Evolutionary conservation across 2,113 vertebrate species (phyloP), one percentile per base, ranked within the genome.

Genomic region (Monopterus albus): DNA sequence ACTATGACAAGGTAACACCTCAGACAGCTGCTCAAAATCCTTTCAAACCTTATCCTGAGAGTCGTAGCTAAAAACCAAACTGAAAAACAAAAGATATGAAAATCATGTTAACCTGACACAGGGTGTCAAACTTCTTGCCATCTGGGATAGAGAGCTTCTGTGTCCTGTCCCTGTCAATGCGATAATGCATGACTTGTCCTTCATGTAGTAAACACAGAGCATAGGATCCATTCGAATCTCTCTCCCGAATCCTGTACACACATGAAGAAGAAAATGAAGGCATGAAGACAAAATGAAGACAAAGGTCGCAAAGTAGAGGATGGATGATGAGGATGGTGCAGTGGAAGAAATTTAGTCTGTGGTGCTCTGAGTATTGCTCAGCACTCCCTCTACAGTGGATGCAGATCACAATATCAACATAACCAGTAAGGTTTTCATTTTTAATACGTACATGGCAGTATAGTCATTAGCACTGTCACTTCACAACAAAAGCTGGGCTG

Each of bases 101-200:
- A 31, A n/a, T 6, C 39, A 17, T 36, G 18, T n/a, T 62, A 1
- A 96, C 98, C 97, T 99, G 98, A 96, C 96, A 98, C 53, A 98
- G 92, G 0, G 97, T 99, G 91, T 99, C 98, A 76, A 99, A 99
- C 90, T 95, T 97, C 92, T 98, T 98, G 21, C 98, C 98, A 0
- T 97, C 96, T 0, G 96, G 96, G 78, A 98, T 98, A 47, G 96
- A 98, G 17, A 98, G 94, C 74, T 99, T 99, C 20, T 94, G 94
- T 0, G 89, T 88, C 35, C 91, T 91, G 90, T 99, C 96, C 75
- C 75, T 94, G 88, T 98, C 97, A 3, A 99, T 96, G 62, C 96
- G 96, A 56, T 99, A 99, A 78, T 98, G 98, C 73, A 96, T 91
- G 39, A 97, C 96, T 52, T 95, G 94, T 56, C 95, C 94, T 57